These are phyloP conservation scores for Crypturellus undulatus DNA, from an alignment of 2,113 vertebrate species.

Conservation along the genomic window DNA sequence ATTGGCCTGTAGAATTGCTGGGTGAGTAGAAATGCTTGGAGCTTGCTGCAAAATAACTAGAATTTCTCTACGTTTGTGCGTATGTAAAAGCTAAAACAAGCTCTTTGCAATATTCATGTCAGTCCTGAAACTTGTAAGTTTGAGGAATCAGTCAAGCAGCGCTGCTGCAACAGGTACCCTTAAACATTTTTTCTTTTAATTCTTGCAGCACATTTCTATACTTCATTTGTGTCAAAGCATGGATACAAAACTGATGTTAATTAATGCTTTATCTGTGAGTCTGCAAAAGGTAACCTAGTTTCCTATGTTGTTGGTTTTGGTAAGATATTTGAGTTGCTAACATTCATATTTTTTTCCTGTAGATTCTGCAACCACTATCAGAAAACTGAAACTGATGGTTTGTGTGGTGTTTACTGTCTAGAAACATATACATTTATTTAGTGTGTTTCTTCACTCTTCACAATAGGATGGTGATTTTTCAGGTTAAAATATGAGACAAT, in stretches of 20 bases:
- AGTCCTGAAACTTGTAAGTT: neutral
- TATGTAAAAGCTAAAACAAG: neutral
- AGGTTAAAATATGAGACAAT: neutral
- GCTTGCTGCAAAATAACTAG: conserved; percentile 32
- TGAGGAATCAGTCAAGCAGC: neutral
- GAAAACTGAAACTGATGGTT: neutral
- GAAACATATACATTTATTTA: neutral
- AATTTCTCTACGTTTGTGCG: neutral
- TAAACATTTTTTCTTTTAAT: neutral
- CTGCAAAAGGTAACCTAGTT: neutral
- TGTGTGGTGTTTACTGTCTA: neutral
- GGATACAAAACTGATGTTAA: neutral
- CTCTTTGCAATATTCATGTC: neutral
- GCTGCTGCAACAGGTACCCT: neutral
- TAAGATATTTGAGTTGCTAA: conserved; percentile 4
- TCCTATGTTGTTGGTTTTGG: neutral
- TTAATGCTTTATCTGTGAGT: neutral
- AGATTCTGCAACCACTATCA: neutral
- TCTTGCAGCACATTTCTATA: neutral
- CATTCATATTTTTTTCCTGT: neutral
- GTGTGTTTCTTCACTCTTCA: neutral
- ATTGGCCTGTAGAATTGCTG: conserved; percentile 54
- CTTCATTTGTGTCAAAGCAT: neutral
- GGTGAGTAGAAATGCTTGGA: conserved; percentile 75
- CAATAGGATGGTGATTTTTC: neutral